These are phyloP conservation scores for Apogon hyalosoma DNA, from an alignment of 2,797 vertebrate genomes.

Conservation along the genomic window DNA sequence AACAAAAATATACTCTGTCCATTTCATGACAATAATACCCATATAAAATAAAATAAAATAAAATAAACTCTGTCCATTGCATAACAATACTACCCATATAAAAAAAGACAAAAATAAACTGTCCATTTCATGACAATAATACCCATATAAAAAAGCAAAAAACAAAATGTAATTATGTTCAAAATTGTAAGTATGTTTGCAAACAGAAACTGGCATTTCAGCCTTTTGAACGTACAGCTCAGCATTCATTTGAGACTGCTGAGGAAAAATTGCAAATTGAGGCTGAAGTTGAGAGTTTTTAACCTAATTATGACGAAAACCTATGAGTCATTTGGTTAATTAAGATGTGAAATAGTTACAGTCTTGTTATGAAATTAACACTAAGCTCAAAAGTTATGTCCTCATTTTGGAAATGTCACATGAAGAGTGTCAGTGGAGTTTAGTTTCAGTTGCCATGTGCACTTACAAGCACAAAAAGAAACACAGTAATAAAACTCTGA, in stretches of 20 bases:
- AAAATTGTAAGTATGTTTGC: constrained; percentile 26
- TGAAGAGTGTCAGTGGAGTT: neutral
- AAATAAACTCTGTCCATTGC: no score
- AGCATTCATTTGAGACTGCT: constrained; percentile 10
- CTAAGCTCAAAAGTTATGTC: neutral
- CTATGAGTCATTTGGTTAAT: neutral
- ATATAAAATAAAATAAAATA: no score
- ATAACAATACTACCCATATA: no score
- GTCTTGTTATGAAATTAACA: constrained; percentile 8
- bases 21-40: no score
- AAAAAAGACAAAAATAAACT: no score
- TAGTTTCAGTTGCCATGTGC: constrained; percentile 2
- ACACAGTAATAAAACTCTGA: constrained; percentile 32
- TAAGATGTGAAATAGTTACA: constrained; percentile 3
- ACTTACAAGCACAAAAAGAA: constrained; percentile 6
- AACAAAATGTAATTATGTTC: no score
- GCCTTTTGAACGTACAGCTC: constrained; percentile 14
- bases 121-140: no score
- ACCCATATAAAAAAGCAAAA: neutral
- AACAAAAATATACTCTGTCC: no score
- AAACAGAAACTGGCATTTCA: constrained; percentile 24
- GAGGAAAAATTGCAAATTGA: neutral
- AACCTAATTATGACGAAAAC: neutral
- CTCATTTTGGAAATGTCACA: constrained; percentile 9
- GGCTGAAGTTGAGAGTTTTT: neutral